Base-by-base conservation (phyloP, 2,113 vertebrate genomes). In the Cryptoleucopteryx plumbea region DNA sequence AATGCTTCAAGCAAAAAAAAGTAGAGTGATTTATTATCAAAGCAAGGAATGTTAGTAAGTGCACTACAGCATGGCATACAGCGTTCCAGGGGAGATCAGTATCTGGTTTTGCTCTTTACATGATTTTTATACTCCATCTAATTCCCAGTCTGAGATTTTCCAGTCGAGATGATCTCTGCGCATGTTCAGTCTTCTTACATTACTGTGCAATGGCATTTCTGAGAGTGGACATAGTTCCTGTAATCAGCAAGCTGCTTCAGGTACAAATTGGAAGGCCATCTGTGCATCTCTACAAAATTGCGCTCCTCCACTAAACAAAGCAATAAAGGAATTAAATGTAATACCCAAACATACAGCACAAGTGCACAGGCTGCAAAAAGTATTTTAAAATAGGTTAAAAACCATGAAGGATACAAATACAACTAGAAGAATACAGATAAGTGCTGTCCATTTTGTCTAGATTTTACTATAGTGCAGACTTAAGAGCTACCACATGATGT, bases 201-300 rank as follows among this genome's bases (percentile, higher is more conserved):
- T 55, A 99, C 97, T 43, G 88, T 67, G 95, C 99, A 99, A 62
- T 99, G 99, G 47, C 98, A 99, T 90, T 99, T 99, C 96, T 98
- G 99, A 32, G 99, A 98, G 94, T 99, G 99, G 92, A 99, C 96
- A 14, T 99, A 98, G 86, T 98, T 98, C 96, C 99, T 99, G 97
- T 99, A 99, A 65, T 99, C 99, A 6, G 98, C 99, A 84, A 99
- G 99, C 97, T 99, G 99, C 98, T 99, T 99, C 98, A 99, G 98
- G 97, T 99, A 99, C 55, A 98, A 90, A 86, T 98, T 98, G 65
- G 99, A 99, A 2, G 99, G 99, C 99, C 99, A 99, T 56, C 99
- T 98, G 79, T 99, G 98, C 95, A 98, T 98, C 97, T 99, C 99
- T 65, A 99, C 98, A 90, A 99, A 99, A 86, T 98, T 98, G 6